Conservation (phyloP, 1,140 invertebrate genomes). For the Drosophila paulistorum region DNA sequence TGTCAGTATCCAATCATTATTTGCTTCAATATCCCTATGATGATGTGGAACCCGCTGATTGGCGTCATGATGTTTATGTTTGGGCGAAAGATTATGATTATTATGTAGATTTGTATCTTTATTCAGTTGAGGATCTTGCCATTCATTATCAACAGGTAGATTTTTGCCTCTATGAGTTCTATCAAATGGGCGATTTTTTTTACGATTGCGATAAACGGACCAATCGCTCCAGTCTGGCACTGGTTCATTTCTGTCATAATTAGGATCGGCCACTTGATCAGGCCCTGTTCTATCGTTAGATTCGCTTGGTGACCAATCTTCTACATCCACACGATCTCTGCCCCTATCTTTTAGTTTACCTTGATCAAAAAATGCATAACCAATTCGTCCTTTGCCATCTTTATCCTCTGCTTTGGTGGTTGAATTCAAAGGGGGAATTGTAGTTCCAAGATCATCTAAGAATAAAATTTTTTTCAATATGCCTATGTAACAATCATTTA, state of each 20-base stretch:
- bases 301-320: not conserved
- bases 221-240: not conserved
- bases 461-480: no score
- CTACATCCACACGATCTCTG: not conserved
- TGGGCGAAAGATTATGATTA: not conserved
- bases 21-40: not conserved
- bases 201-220: conserved; percentile 7
- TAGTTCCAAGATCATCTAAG: no score
- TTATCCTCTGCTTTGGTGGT: no score
- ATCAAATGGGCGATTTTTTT: not conserved
- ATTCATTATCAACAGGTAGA: not conserved
- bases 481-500: no score
- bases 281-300: not conserved
- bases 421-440: no score
- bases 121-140: not conserved
- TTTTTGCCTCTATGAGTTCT: no score
- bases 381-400: no score
- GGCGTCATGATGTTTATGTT: not conserved
- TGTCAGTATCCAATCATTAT: not conserved
- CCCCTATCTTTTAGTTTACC: not conserved
- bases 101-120: not conserved
- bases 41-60: not conserved
- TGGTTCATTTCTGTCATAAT: no score
- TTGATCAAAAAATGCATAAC: no score
- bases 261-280: not conserved